Evolutionary conservation across 1,140 invertebrate species (phyloP).

Genomic region (Sitophilus oryzae): DNA sequence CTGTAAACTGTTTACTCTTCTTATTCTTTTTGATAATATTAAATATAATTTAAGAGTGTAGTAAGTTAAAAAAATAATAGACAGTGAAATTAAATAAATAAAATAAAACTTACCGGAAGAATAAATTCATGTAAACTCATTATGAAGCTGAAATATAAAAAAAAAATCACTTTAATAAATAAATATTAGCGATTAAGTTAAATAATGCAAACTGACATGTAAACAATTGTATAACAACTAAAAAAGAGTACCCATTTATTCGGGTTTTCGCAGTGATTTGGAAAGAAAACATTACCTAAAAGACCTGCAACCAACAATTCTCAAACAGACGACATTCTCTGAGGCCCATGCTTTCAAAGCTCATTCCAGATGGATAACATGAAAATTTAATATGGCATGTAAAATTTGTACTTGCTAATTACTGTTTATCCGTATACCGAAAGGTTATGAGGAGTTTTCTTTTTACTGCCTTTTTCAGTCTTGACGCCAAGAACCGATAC

Average conservation of each 20-base stretch:
- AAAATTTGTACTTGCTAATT: slow-evolving; percentile 37
- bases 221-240: background rate
- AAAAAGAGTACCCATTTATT: background rate
- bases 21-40: background rate
- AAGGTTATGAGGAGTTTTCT: slow-evolving; percentile 28
- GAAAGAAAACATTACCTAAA: background rate
- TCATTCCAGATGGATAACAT: background rate
- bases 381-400: slow-evolving; percentile 8
- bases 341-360: background rate
- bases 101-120: background rate
- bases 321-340: background rate
- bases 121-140: background rate
- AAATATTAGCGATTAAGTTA: background rate
- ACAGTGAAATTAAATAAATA: too few species aligned
- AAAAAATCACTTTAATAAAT: background rate
- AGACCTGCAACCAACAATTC: background rate
- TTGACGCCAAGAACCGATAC: slow-evolving; percentile 32
- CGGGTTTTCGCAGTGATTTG: background rate
- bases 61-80: background rate
- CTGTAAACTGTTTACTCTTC: background rate
- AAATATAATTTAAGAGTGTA: background rate
- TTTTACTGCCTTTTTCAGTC: slow-evolving; percentile 34
- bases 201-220: background rate
- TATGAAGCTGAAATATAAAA: background rate
- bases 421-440: slow-evolving; percentile 31